Evolutionary conservation across 2,888 invertebrate species (phyloP).

Genomic region (Tetragnatha montana): DNA sequence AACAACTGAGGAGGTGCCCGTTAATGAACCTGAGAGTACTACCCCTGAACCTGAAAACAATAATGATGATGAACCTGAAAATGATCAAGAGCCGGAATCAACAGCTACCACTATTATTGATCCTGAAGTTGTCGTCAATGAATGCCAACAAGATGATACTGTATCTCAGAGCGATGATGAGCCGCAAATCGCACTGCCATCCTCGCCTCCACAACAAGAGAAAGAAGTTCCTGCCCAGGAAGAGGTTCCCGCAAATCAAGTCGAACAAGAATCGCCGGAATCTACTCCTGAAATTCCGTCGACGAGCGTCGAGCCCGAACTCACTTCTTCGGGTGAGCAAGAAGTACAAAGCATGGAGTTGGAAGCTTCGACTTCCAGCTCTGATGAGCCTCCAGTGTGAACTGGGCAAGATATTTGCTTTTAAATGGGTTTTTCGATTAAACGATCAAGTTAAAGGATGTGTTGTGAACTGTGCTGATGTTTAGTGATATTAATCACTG

Average conservation of each 20-base stretch:
- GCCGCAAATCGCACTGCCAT: not conserved
- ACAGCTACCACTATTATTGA: not conserved
- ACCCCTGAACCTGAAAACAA: not conserved
- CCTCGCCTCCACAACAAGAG: not conserved
- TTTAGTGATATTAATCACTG: not conserved
- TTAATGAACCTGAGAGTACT: too few species aligned
- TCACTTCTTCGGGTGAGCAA: not conserved
- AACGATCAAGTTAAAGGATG: not conserved
- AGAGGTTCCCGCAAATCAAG: not conserved
- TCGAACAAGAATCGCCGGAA: not conserved
- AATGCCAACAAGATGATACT: constrained; percentile 54
- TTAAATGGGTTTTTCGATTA: not conserved
- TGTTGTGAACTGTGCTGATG: not conserved
- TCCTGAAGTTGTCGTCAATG: not conserved
- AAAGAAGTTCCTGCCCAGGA: not conserved
- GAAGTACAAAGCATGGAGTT: not conserved
- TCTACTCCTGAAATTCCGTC: not conserved
- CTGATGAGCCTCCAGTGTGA: not conserved
- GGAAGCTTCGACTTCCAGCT: not conserved
- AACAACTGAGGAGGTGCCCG: not conserved
- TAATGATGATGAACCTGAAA: constrained; percentile 21
- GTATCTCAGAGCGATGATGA: constrained; percentile 56
- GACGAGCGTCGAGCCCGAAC: not conserved
- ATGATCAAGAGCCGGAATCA: not conserved
- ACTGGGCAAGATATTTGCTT: not conserved